Evolutionary conservation across 2,888 invertebrate species (phyloP).

Genomic region (Trachelus troglodyta): DNA sequence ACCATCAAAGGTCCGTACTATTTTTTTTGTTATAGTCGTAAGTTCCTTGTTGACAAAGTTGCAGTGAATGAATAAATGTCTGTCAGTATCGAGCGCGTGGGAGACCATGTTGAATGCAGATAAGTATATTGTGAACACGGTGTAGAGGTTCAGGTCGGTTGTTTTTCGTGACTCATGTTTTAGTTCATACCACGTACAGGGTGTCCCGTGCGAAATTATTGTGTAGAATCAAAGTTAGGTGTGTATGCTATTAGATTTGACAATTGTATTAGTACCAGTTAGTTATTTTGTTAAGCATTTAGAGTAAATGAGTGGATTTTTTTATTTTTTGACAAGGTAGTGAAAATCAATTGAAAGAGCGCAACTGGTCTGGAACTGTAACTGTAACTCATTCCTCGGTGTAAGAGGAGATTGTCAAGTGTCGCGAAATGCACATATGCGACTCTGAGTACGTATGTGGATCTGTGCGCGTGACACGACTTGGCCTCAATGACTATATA

Average conservation of each 20-base stretch:
- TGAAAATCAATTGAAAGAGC: neutral
- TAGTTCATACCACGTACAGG: constrained; percentile 8
- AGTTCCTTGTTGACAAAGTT: neutral
- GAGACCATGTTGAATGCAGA: constrained; percentile 39
- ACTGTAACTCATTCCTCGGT: neutral
- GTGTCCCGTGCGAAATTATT: neutral
- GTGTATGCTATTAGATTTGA: neutral
- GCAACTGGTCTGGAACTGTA: neutral
- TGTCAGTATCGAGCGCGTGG: constrained; percentile 34
- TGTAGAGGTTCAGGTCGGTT: neutral
- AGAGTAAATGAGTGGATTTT: neutral
- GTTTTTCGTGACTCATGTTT: constrained; percentile 9
- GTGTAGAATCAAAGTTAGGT: neutral
- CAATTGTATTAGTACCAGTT: neutral
- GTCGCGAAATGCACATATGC: neutral
- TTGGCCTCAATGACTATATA: neutral
- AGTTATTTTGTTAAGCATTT: neutral
- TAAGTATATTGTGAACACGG: constrained; percentile 32
- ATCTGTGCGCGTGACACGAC: neutral
- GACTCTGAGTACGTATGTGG: neutral
- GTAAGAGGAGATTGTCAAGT: neutral
- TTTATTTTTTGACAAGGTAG: neutral
- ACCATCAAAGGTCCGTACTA: neutral
- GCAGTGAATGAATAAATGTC: constrained; percentile 34
- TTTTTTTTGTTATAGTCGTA: neutral